A percentile compares a stretch with the other conserved stretches of the same genome.
Evolutionary conservation across 2,113 vertebrate genomes (phyloP).

Genomic region (Capra hircus): DNA sequence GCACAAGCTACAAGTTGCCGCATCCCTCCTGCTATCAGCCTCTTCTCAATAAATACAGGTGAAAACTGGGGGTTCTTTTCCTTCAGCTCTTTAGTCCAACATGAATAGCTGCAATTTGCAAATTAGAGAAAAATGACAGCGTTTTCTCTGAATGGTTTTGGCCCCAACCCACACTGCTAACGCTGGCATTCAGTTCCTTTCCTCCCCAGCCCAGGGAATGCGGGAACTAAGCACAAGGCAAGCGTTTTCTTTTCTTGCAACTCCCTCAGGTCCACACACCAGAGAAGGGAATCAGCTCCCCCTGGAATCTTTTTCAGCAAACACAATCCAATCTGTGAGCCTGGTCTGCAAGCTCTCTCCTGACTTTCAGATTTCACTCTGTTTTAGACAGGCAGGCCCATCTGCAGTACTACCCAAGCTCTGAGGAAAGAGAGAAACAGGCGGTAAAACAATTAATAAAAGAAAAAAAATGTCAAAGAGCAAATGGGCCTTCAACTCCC

Average conservation of each 20-base stretch:
- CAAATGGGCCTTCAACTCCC: not conserved
- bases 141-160: conserved; percentile 52
- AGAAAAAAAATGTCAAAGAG: not conserved
- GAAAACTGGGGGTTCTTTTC: not conserved
- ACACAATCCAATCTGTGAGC: not conserved
- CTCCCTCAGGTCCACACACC: conserved; percentile 1
- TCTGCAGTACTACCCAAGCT: conserved; percentile 9
- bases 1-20: conserved; percentile 56
- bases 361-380: not conserved
- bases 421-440: not conserved
- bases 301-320: not conserved
- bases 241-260: not conserved
- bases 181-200: not conserved
- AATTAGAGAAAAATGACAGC: conserved; percentile 66
- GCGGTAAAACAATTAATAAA: not conserved
- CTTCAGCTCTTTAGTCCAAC: conserved; percentile 44
- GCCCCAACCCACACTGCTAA: conserved; percentile 24
- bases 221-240: not conserved
- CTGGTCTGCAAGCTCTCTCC: not conserved
- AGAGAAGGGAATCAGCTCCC: not conserved
- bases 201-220: not conserved
- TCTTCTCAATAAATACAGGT: conserved; percentile 27
- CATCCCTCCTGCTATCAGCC: not conserved
- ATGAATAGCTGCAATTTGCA: conserved; percentile 65
- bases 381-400: not conserved